Conservation (phyloP, 2,113 vertebrate genomes). For the Prinia subflava region DNA sequence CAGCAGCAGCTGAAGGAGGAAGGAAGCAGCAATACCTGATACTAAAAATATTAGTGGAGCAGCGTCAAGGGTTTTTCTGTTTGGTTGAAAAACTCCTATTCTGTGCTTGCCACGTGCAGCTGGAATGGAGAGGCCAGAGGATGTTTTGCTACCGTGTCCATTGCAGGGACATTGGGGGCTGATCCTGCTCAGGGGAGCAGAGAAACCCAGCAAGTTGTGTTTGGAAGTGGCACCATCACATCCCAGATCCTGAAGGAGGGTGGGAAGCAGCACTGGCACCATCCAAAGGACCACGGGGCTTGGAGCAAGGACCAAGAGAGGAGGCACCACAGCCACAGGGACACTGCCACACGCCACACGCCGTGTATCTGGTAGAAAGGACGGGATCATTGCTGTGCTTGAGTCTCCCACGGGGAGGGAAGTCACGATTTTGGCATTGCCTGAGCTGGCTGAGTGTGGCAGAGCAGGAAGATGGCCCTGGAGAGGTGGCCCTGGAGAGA, state of each 20-base stretch:
- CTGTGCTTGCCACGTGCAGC: fast-evolving
- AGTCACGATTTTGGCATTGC: fast-evolving
- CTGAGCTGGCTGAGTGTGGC: not conserved
- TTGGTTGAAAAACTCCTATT: not conserved
- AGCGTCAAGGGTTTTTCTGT: not conserved
- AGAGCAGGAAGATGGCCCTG: not conserved
- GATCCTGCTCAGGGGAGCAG: not conserved
- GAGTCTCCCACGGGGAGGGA: not conserved
- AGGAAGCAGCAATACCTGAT: conserved; percentile 11
- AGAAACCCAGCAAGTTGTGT: not conserved
- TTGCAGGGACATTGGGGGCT: not conserved
- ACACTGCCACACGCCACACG: fast-evolving
- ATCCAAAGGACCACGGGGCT: fast-evolving
- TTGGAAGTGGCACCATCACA: not conserved
- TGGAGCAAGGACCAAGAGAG: not conserved
- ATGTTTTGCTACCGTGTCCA: not conserved
- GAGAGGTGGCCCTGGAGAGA: not conserved
- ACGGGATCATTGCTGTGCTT: not conserved
- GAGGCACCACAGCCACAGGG: not conserved
- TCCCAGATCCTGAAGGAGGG: not conserved
- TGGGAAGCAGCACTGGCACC: not conserved
- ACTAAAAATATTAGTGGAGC: not conserved
- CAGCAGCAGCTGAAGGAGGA: not conserved
- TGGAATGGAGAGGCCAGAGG: not conserved
- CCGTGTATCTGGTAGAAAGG: fast-evolving